A percentile compares a stretch with the other conserved stretches of the same genome.
These are phyloP conservation scores for Nemotelus nigrinus DNA, from an alignment of 2,888 invertebrate species.

Conservation along the genomic window DNA sequence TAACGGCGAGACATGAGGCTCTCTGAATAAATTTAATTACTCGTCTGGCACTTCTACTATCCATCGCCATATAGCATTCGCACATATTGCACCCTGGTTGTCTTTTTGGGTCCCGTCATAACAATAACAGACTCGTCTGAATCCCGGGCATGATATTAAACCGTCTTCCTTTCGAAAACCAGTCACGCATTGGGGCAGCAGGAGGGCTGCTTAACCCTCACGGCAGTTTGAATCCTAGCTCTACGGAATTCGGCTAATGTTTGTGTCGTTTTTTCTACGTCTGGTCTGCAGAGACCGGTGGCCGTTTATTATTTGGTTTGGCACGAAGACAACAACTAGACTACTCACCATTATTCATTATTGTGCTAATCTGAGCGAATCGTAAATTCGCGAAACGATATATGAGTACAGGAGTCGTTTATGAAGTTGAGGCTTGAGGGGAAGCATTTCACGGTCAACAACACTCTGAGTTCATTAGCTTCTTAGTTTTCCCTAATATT, in stretches of 20 bases:
- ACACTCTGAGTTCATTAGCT: constrained; percentile 21
- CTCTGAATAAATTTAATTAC: constrained; percentile 28
- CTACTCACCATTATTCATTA: constrained; percentile 11
- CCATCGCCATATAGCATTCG: background rate
- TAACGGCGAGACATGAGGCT: no score
- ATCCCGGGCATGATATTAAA: constrained; percentile 4
- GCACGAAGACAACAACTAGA: background rate
- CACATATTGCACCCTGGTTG: constrained; percentile 18
- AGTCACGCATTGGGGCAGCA: background rate
- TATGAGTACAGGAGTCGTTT: background rate
- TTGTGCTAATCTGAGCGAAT: constrained; percentile 35
- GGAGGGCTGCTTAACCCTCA: constrained; percentile 3
- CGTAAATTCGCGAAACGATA: constrained; percentile 21
- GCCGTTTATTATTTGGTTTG: background rate
- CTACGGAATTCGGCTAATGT: constrained; percentile 10
- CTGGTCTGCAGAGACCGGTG: constrained; percentile 1
- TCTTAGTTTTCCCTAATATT: background rate
- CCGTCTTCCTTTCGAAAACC: background rate
- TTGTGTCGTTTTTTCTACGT: constrained; percentile 16
- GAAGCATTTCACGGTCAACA: constrained; percentile 35
- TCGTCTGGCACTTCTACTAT: background rate
- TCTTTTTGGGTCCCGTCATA: background rate
- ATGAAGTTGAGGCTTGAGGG: constrained; percentile 1
- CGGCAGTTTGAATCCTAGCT: constrained; percentile 10
- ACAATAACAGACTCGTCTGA: background rate